Conservation (phyloP, 2,888 invertebrate genomes). For the Thecocarcelia acutangulata region DNA sequence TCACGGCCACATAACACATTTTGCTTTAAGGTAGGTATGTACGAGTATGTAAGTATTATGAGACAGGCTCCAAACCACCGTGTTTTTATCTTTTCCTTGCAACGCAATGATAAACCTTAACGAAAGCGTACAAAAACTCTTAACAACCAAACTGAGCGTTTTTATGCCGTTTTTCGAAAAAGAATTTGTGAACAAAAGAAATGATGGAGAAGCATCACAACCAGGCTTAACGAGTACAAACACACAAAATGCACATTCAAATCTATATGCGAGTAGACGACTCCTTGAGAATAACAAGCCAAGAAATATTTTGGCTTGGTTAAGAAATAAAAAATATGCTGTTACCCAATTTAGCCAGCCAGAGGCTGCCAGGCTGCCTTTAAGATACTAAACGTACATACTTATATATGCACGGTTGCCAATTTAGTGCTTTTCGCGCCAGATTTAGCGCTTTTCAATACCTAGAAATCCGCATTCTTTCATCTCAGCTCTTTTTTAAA, state of each 20-base stretch:
- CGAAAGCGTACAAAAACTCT: slow-evolving; percentile 21
- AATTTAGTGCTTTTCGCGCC: too few species aligned
- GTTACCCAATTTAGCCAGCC: slow-evolving; percentile 45
- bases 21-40: too few species aligned
- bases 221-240: slow-evolving; percentile 26
- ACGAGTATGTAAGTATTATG: too few species aligned
- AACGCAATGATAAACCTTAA: slow-evolving; percentile 40
- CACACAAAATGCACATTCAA: too few species aligned
- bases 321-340: slow-evolving; percentile 31
- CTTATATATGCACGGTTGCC: too few species aligned
- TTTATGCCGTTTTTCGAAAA: slow-evolving; percentile 24
- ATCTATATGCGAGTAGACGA: not conserved
- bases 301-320: slow-evolving; percentile 10
- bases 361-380: slow-evolving; percentile 33
- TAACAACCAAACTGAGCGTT: slow-evolving; percentile 29
- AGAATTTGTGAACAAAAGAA: slow-evolving; percentile 15
- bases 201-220: slow-evolving; percentile 53
- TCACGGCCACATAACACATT: too few species aligned
- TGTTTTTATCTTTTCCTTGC: slow-evolving; percentile 35
- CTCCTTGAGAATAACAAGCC: slow-evolving; percentile 36
- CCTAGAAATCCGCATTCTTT: too few species aligned
- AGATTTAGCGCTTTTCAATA: too few species aligned
- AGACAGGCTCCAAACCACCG: slow-evolving; percentile 18
- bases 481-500: too few species aligned
- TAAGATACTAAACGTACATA: not conserved